Percentiles rank a stretch among this genome's conserved stretches.
Conservation (phyloP, 2,797 vertebrate genomes). For the Amblyraja radiata region DNA sequence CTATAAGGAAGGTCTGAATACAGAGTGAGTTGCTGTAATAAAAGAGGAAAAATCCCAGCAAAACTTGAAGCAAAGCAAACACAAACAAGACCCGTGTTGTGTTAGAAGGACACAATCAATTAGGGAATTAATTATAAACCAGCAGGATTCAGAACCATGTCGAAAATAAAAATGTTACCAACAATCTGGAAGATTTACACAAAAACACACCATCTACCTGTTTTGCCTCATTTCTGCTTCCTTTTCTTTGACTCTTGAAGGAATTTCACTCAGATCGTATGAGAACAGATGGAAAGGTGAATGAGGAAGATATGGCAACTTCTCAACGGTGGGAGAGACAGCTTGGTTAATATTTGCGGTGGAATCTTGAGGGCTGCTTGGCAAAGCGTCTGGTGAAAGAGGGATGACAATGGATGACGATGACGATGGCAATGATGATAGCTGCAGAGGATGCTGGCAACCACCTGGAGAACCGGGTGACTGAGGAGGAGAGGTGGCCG, state of each 20-base stretch:
- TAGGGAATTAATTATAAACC: neutral
- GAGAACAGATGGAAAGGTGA: conserved; percentile 82
- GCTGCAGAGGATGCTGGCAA: conserved; percentile 43
- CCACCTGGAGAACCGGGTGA: conserved; percentile 45
- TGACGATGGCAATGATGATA: conserved; percentile 35
- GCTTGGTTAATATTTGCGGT: conserved; percentile 52
- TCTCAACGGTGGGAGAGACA: conserved; percentile 56
- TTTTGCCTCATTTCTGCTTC: conserved; percentile 59
- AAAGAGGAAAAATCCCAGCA: neutral
- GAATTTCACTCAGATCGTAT: conserved; percentile 76
- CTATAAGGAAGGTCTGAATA: too few species aligned
- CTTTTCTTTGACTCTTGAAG: conserved; percentile 58
- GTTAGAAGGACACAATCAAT: neutral
- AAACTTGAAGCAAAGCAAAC: neutral
- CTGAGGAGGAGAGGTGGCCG: conserved; percentile 50
- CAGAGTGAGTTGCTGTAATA: too few species aligned
- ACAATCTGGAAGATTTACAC: neutral
- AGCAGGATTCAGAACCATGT: neutral
- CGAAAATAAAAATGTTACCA: neutral
- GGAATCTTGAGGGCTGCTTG: conserved; percentile 52
- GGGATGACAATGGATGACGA: conserved; percentile 57
- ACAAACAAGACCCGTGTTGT: neutral
- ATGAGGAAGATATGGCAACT: conserved; percentile 80
- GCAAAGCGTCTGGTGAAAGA: conserved; percentile 37
- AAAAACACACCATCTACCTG: conserved; percentile 60